Conservation (phyloP, 2,113 vertebrate species). For the Nesoenas mayeri region DNA sequence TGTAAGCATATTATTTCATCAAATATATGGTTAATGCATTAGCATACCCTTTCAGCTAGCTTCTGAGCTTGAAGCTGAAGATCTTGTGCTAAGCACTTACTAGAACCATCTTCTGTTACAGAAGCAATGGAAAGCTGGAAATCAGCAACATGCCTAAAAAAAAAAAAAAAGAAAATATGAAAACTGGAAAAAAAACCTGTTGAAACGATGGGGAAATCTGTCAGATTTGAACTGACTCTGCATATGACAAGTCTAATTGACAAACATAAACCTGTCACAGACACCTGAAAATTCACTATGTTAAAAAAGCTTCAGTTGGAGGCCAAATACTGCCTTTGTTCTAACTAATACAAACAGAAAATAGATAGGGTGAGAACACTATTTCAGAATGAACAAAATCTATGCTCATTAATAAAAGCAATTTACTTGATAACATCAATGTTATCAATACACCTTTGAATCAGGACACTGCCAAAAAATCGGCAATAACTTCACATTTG, state of each 20-base stretch:
- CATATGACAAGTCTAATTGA: neutral
- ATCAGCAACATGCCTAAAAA: slow-evolving; percentile 78
- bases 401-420: neutral
- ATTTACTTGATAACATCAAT: neutral
- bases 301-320: neutral
- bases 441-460: neutral
- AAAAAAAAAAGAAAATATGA: neutral
- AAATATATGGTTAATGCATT: neutral
- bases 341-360: neutral
- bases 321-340: neutral
- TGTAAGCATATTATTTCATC: neutral
- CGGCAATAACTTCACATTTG: neutral
- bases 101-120: slow-evolving; percentile 62
- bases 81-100: slow-evolving; percentile 56
- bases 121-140: slow-evolving; percentile 82
- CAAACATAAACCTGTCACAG: neutral
- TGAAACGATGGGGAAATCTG: neutral
- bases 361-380: neutral
- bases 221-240: neutral
- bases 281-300: neutral
- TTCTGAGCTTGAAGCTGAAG: slow-evolving; percentile 75
- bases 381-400: neutral
- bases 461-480: neutral
- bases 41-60: slow-evolving; percentile 80
- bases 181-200: neutral